These are phyloP conservation scores for Urocitellus parryii DNA, from an alignment of 2,113 vertebrate species.

Conservation along the genomic window DNA sequence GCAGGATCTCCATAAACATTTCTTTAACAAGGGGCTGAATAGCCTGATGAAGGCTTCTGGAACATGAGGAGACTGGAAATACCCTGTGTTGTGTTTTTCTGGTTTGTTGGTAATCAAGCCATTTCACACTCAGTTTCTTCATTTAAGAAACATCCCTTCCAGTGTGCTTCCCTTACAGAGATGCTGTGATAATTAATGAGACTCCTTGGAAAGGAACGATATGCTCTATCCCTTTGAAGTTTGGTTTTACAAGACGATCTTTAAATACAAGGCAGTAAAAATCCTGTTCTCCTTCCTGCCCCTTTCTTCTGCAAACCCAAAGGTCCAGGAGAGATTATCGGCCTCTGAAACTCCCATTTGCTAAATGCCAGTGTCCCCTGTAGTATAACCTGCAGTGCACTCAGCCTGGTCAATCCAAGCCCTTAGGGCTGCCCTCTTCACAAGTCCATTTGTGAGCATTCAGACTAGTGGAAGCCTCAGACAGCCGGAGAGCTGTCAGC, in stretches of 20 bases:
- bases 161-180: constrained; percentile 1
- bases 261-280: constrained; percentile 69
- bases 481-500: background rate
- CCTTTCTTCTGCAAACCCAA: constrained; percentile 61
- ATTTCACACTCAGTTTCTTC: constrained; percentile 48
- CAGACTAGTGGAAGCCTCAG: background rate
- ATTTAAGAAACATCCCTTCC: background rate
- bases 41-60: background rate
- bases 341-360: constrained; percentile 59
- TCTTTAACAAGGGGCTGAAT: background rate
- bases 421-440: background rate
- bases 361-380: constrained; percentile 37
- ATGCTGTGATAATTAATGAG: constrained; percentile 63
- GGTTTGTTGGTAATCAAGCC: background rate
- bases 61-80: background rate
- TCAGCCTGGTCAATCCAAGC: background rate
- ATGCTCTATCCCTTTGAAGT: constrained; percentile 74
- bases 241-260: constrained; percentile 76
- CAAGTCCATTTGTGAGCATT: background rate
- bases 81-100: background rate
- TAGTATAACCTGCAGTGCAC: background rate
- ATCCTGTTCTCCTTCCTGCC: constrained; percentile 76
- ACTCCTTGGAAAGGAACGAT: constrained; percentile 55
- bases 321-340: constrained; percentile 59
- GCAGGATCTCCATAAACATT: background rate